Evolutionary conservation across 2,888 invertebrate species (phyloP), one percentile per base, ranked within the genome.

Genomic region (Cryptus armator): DNA sequence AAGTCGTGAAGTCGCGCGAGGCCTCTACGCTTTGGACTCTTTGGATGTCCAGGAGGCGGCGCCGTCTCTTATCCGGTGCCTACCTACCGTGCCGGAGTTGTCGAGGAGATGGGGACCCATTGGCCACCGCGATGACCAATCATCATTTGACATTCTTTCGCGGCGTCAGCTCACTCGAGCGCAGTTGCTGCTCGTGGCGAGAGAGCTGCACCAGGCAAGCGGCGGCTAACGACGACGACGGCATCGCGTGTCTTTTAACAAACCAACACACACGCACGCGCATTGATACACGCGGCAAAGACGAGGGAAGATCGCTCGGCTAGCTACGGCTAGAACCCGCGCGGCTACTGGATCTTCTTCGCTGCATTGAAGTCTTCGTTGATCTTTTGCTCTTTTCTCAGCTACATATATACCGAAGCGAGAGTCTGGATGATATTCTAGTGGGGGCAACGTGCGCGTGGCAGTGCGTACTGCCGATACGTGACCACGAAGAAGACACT

Each of bases 81-180:
- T 88, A 89, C 90, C 90, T 90, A 88, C 90, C 87, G 78, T 83
- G 53, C 67, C 32, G 77, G 46, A 16, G 56, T 78, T 67, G 87
- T 86, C 87, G 87, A 84, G 85, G 86, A 89, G 90, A 86, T 88
- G 89, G 88, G 90, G 90, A 92, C 89, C 88, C 90, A 93, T 93
- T 93, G 93, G 93, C 91, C 92, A 90, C 89, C 87, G 91, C 92
- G 90, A 92, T 92, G 92, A 92, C 93, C 93, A 93, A 93, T 93
- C 93, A 92, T 93, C 92, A 92, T 92, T 93, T 93, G 92, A 92
- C 91, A 92, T 92, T 93, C 92, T 92, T 93, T 92, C 90, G 90
- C 91, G 88, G 89, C 88, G 90, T 85, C 84, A 77, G 85, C 70
- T 70, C 12, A 43, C 81, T 75, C 62, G 29, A 43, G 37, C 53